Base-by-base conservation (phyloP, 2,113 vertebrate genomes). In the Xiphorhynchus elegans region DNA sequence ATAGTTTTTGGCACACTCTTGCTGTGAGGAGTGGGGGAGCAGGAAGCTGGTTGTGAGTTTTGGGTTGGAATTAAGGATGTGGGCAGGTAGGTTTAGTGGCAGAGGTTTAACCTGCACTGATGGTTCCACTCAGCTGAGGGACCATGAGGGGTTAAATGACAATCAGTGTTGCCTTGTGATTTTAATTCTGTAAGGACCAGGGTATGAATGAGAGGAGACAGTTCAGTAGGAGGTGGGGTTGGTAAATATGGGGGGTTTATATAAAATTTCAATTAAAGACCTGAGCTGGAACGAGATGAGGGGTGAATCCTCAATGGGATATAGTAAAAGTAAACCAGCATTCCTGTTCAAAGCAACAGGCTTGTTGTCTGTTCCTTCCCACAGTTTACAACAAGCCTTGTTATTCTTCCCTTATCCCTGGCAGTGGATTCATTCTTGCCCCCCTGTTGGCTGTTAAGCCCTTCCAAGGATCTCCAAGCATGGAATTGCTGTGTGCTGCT, bases 261-360 rank as follows among this genome's bases (percentile, higher is more conserved):
- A 42, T 50, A 31, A 23, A 66, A 37, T 26, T 33, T 44, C 18
- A 42, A 2, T 18, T 18, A 7, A 25, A 50, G 42, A 31, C 16
- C 21, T 35, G 58, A 72, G 42, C 42, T 80, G 67, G 42, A 23
- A 33, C 4, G 31, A 56, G 42, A 7, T 15, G 6, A 16, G 31
- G 3, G 37, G 4, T 5, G 67, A 40, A 7, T 16, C 14, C 1
- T 4, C 40, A 5, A 3, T 15, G 76, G 50, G 58, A 14, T 47
- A 9, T 0, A 21, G 66, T 40, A 3, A 44, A 44, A 42, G 0
- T 13, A 11, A 7, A 23, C 1, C 29, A 40, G 19, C 31, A 4
- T 20, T 47, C 19, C 29, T 55, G 40, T 2, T 55, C 31, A 2
- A 5, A 63, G 9, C 20, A 63, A 9, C 60, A 63, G 60, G 26